Base-by-base conservation (phyloP, 1,140 invertebrate genomes). In the Holcopasites calliopsidis region DNA sequence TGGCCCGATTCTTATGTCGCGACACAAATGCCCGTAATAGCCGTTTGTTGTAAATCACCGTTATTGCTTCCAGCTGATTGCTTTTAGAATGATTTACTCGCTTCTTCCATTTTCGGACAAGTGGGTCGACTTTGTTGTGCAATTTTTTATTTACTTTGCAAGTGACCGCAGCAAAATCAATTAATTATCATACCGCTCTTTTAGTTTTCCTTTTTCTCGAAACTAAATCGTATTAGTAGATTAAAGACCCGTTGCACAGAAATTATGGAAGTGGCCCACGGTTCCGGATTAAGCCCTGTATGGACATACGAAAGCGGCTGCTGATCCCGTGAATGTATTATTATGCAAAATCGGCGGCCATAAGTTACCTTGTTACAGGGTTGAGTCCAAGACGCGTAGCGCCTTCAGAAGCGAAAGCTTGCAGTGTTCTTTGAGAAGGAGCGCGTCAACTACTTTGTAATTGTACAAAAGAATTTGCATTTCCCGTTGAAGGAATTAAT, bases 31-130 rank as follows among this genome's bases (percentile, higher is more conserved):
- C 72, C 44, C 33, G 52, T 78, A 80, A 71, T 72, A 76, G 65
- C 69, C 52, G 79, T 80, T 82, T 80, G 74, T 73, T 74, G 62
- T 83, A 83, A 82, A 83, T 83, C 80, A 83, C 21, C 64, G 40
- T 68, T 52, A 50, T 61, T 65, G 58, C 75, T 44, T 68, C 52
- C 64, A 58, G 57, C 58, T 62, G 79, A 83, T 83, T 83, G 75
- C 80, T 50, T 82, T 74, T 52, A 50, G 18, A 31, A 61, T 82
- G 75, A 78, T 81, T 83, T 78, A 83, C 52, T 28, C 58, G 13
- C n/a, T 0, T 18, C 23, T 7, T 50, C 33, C 26, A 42, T 69
- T 40, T 52, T 33, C 2, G 31, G 13, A 42, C 3, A 38, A n/a
- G 11, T 50, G 23, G 16, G 8, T 52, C 13, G 11, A 42, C 7